A percentile compares a stretch with the other conserved stretches of the same genome.
phyloP scores from a whole-genome alignment of 2,888 invertebrate species.

The Andrena chrysosceles region DNA sequence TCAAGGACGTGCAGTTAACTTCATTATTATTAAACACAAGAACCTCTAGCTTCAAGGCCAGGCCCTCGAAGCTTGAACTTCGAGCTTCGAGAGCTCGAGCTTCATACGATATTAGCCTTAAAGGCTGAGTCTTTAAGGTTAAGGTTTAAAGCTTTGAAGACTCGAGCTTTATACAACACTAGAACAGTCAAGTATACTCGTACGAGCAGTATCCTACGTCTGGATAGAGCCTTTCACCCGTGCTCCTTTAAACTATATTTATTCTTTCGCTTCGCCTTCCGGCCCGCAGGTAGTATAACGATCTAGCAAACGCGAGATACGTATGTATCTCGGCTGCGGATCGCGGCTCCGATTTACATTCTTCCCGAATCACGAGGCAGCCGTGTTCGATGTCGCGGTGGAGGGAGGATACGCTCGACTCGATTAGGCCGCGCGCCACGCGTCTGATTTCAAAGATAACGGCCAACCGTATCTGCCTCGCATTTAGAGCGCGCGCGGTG shows the following conservation, averaged over 20 bases:
- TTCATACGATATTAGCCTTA: no score
- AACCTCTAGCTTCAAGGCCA: no score
- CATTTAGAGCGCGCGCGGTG: neutral
- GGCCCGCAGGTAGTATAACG: neutral
- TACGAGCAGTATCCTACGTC: neutral
- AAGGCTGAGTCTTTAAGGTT: no score
- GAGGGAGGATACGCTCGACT: neutral
- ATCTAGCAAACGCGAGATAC: neutral
- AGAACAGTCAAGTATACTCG: neutral
- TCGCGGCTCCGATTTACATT: conserved; percentile 32
- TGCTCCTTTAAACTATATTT: conserved; percentile 12
- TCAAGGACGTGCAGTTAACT: no score
- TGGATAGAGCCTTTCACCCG: conserved; percentile 3
- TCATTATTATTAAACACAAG: no score
- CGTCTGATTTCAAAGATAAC: conserved; percentile 40
- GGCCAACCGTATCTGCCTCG: conserved; percentile 12
- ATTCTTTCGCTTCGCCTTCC: conserved; percentile 3
- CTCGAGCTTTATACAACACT: no score
- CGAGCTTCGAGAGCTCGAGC: no score
- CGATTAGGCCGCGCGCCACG: conserved; percentile 17
- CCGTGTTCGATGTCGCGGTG: neutral
- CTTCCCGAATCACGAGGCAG: conserved; percentile 16
- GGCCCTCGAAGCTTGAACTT: no score
- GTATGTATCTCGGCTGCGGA: conserved; percentile 19
- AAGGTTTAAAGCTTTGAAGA: no score